Evolutionary conservation across 2,888 invertebrate species (phyloP), one percentile per base, ranked within the genome.

Genomic region (Ceriagrion tenellum): DNA sequence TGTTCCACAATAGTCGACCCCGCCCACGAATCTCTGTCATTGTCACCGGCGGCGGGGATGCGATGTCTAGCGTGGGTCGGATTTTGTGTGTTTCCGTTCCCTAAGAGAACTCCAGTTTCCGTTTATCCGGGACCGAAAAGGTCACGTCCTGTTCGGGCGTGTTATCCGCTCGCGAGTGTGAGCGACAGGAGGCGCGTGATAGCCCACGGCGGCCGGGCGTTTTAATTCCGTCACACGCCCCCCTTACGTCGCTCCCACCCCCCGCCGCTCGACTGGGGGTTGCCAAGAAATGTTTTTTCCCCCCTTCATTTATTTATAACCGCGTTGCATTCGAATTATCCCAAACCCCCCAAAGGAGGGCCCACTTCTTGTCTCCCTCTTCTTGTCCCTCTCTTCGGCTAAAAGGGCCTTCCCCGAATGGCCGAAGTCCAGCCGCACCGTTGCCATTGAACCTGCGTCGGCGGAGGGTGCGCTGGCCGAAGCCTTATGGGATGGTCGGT

Each of bases 241-340:
- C 35, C 81, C 59, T 59, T 20, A 3, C 16, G 47, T 47, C 47
- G 47, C 47, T 8, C 47, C 10, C 16, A 81, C 81, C 81, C 81
- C 13, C 30, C 69, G 69, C 16, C 81, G 35, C 35, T 20, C 20
- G 59, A 59, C 47, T 23, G 81, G 35, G 81, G 13, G 30, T 81
- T 81, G 81, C 81, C 81, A 81, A 35, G 81, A 81, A 30, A 35
- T 81, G 81, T 81, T 35, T 81, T 81, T 81, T 35, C 16, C 35
- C 81, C 16, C 35, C 81, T 81, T 81, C 81, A 35, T 81, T 81
- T 81, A 81, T 81, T 81, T 81, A 81, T 81, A 81, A 81, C 81
- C 81, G 13, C 81, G 81, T 81, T 81, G 81, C 81, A 81, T 81
- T 81, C 81, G 81, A 35, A 35, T 81, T 16, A 26, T 81, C 81